These are phyloP conservation scores for Bombus sibiricus DNA, from an alignment of 1,140 invertebrate genomes.

Conservation along the genomic window DNA sequence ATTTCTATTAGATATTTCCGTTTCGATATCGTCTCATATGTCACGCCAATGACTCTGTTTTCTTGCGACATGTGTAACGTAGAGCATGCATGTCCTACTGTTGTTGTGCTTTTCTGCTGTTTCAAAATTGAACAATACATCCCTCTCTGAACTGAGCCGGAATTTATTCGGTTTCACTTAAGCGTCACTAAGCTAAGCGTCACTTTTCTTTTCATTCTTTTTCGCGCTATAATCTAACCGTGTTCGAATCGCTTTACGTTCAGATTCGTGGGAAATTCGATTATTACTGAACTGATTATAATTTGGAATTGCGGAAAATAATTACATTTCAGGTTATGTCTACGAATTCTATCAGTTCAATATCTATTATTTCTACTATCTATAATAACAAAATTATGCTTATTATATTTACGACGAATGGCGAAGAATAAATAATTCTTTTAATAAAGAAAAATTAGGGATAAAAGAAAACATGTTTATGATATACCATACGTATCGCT, in stretches of 20 bases:
- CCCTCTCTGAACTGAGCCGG: constrained; percentile 29
- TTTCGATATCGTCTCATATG: constrained; percentile 78
- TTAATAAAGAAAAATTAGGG: too few species aligned
- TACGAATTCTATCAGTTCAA: not conserved
- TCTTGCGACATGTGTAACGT: constrained; percentile 78
- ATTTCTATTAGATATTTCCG: constrained; percentile 67
- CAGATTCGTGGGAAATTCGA: not conserved
- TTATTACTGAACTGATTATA: not conserved
- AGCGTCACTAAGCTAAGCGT: not conserved
- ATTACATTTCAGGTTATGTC: too few species aligned
- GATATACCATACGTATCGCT: too few species aligned
- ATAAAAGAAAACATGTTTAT: too few species aligned
- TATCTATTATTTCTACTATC: not conserved
- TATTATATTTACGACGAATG: too few species aligned
- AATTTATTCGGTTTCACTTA: constrained; percentile 73
- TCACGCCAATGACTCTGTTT: constrained; percentile 81
- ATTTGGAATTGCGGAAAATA: not conserved
- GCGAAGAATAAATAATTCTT: not conserved
- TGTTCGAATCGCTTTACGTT: not conserved
- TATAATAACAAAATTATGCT: not conserved
- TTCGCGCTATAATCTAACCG: not conserved
- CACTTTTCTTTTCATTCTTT: constrained; percentile 9
- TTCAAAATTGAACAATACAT: constrained; percentile 72
- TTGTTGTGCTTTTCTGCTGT: constrained; percentile 51
- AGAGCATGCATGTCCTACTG: constrained; percentile 59